A percentile compares a stretch with the other conserved stretches of the same genome.
phyloP scores from a whole-genome alignment of 2,797 vertebrate genomes.

The Halcyon smyrnensis region DNA sequence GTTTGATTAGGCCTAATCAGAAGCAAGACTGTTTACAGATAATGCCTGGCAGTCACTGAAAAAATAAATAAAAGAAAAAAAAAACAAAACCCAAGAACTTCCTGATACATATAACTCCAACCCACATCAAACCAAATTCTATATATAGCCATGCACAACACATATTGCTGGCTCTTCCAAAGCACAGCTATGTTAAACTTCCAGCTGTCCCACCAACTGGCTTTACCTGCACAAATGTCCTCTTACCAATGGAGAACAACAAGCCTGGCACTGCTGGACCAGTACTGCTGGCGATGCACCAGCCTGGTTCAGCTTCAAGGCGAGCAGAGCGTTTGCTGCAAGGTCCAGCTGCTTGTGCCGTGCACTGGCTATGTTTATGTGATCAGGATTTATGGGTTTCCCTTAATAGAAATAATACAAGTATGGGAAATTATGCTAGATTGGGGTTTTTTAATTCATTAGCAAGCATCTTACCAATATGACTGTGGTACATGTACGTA shows the following conservation, averaged over 20 bases:
- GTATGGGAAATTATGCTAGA: background rate
- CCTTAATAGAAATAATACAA: background rate
- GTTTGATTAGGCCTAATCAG: slow-evolving; percentile 45
- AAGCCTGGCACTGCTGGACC: background rate
- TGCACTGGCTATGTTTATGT: background rate
- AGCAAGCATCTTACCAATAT: background rate
- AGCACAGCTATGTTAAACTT: background rate
- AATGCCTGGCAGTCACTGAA: background rate
- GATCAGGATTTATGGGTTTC: background rate
- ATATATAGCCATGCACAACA: accelerated
- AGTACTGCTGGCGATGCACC: background rate
- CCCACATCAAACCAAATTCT: too few species aligned
- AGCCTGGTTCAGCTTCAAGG: background rate
- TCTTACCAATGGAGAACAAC: background rate
- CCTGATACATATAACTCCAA: background rate
- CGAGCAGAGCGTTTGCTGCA: background rate
- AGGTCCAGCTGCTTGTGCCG: background rate
- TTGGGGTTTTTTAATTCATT: background rate
- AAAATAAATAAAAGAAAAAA: background rate
- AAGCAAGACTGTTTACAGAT: background rate
- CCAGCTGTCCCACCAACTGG: background rate
- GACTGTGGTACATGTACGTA: background rate
- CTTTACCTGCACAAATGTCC: accelerated
- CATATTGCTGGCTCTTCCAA: background rate
- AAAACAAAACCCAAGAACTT: background rate